These are phyloP conservation scores for Piezodorus guildinii DNA, from an alignment of 1,140 invertebrate genomes.

Conservation along the genomic window DNA sequence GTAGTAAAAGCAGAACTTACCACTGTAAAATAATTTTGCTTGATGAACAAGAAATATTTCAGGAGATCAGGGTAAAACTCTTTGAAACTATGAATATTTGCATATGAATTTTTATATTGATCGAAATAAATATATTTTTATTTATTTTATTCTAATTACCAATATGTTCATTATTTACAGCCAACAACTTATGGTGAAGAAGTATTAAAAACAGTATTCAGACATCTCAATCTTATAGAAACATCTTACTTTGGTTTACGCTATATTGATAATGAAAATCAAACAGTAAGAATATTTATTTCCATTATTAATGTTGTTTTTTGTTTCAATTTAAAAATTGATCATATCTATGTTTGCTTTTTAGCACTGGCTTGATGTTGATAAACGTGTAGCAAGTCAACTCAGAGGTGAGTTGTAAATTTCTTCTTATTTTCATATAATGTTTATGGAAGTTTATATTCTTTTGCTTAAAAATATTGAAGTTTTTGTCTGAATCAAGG, in stretches of 20 bases:
- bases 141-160: too few species aligned
- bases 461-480: too few species aligned
- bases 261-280: constrained; percentile 74
- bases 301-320: neutral
- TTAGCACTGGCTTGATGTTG: constrained; percentile 82
- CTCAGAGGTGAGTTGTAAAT: constrained; percentile 45
- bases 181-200: constrained; percentile 72
- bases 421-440: too few species aligned
- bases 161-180: constrained; percentile 44
- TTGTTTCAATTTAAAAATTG: neutral
- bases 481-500: too few species aligned
- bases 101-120: too few species aligned
- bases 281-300: constrained; percentile 54
- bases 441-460: too few species aligned
- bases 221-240: constrained; percentile 80
- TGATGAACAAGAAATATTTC: constrained; percentile 16
- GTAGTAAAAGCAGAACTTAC: neutral
- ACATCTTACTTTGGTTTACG: constrained; percentile 86
- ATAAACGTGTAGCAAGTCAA: constrained; percentile 70
- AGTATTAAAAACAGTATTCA: constrained; percentile 74
- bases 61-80: constrained; percentile 12
- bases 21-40: constrained; percentile 14
- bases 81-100: neutral
- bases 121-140: too few species aligned
- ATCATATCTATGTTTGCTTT: constrained; percentile 30